Evolutionary conservation across 1,140 invertebrate species (phyloP).

Genomic region (Diuraphis noxia): DNA sequence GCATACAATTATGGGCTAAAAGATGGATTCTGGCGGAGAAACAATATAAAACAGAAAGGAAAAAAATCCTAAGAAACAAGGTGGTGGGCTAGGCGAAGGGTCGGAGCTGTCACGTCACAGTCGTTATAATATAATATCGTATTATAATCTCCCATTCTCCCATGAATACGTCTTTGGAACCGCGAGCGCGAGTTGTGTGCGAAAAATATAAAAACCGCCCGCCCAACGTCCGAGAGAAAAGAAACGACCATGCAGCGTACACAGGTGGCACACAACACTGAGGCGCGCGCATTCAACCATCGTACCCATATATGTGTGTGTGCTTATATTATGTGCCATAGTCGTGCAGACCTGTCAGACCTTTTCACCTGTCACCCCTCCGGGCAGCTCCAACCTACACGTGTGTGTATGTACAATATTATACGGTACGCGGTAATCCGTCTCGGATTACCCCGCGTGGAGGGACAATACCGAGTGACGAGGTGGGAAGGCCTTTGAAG

Average conservation of each 20-base stretch:
- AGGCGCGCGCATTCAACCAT: background rate
- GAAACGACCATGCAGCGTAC: background rate
- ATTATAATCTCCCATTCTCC: background rate
- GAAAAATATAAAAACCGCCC: conserved; percentile 21
- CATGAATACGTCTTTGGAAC: background rate
- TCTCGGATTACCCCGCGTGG: background rate
- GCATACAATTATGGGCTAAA: background rate
- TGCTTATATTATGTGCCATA: background rate
- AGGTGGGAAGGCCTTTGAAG: background rate
- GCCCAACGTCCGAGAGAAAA: conserved; percentile 1
- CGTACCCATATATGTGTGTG: background rate
- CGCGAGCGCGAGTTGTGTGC: background rate
- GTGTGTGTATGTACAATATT: background rate
- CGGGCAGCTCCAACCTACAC: background rate
- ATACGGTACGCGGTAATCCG: conserved; percentile 23
- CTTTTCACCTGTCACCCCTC: conserved; percentile 48
- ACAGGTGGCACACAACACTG: conserved; percentile 12
- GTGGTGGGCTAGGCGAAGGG: background rate
- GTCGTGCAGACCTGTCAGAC: conserved; percentile 39
- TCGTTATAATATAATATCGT: background rate
- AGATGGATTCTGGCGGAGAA: background rate
- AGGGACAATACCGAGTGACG: background rate
- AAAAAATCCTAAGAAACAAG: background rate
- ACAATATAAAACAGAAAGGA: background rate
- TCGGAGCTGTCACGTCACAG: background rate